phyloP scores from a whole-genome alignment of 2,888 invertebrate genomes.

The Rhagophthalmus giganteus region DNA sequence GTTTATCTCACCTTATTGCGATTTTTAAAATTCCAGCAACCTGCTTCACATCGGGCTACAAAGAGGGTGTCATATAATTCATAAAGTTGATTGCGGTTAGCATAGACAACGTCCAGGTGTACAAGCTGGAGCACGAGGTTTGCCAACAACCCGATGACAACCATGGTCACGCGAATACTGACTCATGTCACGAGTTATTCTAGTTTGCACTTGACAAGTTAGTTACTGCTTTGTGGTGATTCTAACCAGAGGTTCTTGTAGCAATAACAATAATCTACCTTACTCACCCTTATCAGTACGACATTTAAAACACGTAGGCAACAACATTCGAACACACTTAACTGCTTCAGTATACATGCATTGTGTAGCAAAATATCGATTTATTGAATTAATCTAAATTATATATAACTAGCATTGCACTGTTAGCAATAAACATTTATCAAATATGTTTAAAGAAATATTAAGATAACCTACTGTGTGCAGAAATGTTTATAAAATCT shows the following conservation, averaged over 20 bases:
- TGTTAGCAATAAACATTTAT: neutral
- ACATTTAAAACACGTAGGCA: too few relatives aligned
- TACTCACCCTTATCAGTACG: constrained; percentile 14
- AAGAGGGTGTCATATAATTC: constrained; percentile 59
- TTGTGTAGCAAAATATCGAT: too few relatives aligned
- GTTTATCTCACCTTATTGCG: constrained; percentile 42
- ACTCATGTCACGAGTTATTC: constrained; percentile 39
- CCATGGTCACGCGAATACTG: constrained; percentile 38
- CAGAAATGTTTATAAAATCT: too few relatives aligned
- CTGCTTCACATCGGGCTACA: constrained; percentile 64
- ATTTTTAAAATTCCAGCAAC: constrained; percentile 55
- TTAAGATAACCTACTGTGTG: too few relatives aligned
- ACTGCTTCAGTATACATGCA: too few relatives aligned
- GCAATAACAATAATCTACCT: constrained; percentile 6
- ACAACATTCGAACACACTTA: too few relatives aligned
- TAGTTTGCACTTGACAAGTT: constrained; percentile 40
- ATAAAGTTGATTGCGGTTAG: constrained; percentile 54
- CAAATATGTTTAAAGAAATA: too few relatives aligned
- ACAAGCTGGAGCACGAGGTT: constrained; percentile 33
- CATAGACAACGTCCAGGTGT: constrained; percentile 49
- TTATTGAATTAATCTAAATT: too few relatives aligned
- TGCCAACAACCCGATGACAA: constrained; percentile 32
- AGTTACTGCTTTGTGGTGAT: constrained; percentile 37
- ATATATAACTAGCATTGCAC: too few relatives aligned
- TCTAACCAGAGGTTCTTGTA: constrained; percentile 24